Evolutionary conservation across 2,113 vertebrate species (phyloP).

Genomic region (Lichenostomus cassidix): DNA sequence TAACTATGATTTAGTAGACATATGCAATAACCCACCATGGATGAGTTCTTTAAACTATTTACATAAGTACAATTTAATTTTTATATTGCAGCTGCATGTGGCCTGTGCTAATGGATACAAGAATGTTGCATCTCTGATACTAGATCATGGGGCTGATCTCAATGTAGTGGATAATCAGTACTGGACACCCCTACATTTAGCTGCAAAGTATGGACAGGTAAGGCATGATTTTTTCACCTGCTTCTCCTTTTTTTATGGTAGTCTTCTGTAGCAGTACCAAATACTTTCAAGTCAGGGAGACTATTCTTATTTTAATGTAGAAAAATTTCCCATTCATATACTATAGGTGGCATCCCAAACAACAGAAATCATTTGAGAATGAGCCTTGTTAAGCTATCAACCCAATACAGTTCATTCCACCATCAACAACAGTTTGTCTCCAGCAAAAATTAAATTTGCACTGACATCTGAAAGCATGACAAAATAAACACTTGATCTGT

Average conservation of each 20-base stretch:
- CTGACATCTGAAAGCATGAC: not conserved
- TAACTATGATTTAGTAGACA: not conserved
- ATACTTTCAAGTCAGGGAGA: not conserved
- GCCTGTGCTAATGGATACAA: slow-evolving; percentile 90
- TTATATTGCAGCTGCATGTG: slow-evolving; percentile 83
- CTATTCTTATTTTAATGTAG: not conserved
- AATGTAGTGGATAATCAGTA: slow-evolving; percentile 78
- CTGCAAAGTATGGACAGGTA: slow-evolving; percentile 96
- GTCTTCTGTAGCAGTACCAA: not conserved
- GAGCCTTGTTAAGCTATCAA: not conserved
- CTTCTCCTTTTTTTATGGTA: not conserved
- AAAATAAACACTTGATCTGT: not conserved
- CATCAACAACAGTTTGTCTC: not conserved
- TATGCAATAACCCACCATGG: accelerated
- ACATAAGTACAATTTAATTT: not conserved
- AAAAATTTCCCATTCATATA: not conserved
- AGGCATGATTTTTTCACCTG: not conserved
- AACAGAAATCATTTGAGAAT: not conserved
- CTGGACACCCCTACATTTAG: slow-evolving; percentile 93
- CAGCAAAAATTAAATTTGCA: not conserved
- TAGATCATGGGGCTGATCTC: slow-evolving; percentile 84
- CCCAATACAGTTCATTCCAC: not conserved
- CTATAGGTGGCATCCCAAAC: not conserved
- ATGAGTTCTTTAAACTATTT: not conserved
- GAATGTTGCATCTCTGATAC: slow-evolving; percentile 81